Conservation (phyloP, 1,140 invertebrate species). For the Papilio xuthus region DNA sequence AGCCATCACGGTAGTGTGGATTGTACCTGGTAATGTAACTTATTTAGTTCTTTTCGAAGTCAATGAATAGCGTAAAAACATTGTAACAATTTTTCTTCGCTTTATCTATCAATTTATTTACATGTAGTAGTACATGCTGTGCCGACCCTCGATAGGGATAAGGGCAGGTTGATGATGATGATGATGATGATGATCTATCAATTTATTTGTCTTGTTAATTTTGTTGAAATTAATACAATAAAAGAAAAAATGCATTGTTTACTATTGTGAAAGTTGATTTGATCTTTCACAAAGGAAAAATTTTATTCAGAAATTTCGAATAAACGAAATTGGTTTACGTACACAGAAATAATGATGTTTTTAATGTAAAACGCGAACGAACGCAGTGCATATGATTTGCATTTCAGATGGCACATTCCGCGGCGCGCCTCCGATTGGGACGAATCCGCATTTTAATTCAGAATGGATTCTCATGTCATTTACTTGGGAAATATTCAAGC, state of each 20-base stretch:
- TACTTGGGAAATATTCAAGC: conserved; percentile 20
- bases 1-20: no score
- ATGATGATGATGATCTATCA: no score
- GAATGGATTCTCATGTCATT: conserved; percentile 22
- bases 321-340: conserved; percentile 14
- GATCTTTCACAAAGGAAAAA: neutral
- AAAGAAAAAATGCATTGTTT: neutral
- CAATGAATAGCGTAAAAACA: no score
- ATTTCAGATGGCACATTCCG: conserved; percentile 9
- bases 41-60: no score
- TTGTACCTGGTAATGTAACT: no score
- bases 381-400: conserved; percentile 13
- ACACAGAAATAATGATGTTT: conserved; percentile 3
- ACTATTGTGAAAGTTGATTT: neutral
- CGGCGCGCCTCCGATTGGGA: conserved; percentile 4
- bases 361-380: conserved; percentile 16
- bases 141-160: no score
- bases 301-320: neutral
- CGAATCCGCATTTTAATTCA: conserved; percentile 24
- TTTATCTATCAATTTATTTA: no score
- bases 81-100: no score
- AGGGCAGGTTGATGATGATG: no score
- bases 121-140: no score
- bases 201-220: no score
- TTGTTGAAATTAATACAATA: neutral